A percentile compares a stretch with the other conserved stretches of the same genome.
Conservation (phyloP, 2,113 vertebrate species). For the Callithrix jacchus region DNA sequence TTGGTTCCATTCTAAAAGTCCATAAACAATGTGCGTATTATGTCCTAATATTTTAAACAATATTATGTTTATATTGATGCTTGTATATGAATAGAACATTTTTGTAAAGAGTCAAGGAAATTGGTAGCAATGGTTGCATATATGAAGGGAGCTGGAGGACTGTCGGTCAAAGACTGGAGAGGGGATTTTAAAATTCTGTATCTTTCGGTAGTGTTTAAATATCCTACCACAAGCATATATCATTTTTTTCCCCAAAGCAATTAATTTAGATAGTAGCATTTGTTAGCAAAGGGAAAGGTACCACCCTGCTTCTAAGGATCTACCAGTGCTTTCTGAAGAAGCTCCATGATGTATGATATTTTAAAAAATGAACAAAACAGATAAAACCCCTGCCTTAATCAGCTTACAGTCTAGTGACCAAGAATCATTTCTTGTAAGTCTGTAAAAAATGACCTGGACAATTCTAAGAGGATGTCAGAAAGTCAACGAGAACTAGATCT, state of each 20-base stretch:
- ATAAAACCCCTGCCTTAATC: neutral
- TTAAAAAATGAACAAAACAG: neutral
- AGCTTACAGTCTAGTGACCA: neutral
- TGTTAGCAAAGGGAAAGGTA: neutral
- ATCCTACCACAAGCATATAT: neutral
- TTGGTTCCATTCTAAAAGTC: neutral
- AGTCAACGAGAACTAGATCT: neutral
- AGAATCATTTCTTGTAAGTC: neutral
- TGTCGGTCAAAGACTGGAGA: neutral
- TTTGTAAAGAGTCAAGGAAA: neutral
- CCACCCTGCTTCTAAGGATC: neutral
- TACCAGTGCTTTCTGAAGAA: neutral
- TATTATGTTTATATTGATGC: neutral
- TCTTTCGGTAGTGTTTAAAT: neutral
- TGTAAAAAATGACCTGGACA: neutral
- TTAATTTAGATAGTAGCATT: neutral
- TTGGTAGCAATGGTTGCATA: neutral
- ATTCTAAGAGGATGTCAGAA: neutral
- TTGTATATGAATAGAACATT: neutral
- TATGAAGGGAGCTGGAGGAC: neutral
- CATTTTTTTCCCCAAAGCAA: constrained; percentile 7
- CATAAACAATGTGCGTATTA: neutral
- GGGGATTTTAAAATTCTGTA: neutral
- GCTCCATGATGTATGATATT: neutral
- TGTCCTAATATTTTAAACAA: neutral